Percentiles rank a stretch among this genome's conserved stretches.
Conservation (phyloP, 1,140 invertebrate genomes). For the Glomeris maerens region DNA sequence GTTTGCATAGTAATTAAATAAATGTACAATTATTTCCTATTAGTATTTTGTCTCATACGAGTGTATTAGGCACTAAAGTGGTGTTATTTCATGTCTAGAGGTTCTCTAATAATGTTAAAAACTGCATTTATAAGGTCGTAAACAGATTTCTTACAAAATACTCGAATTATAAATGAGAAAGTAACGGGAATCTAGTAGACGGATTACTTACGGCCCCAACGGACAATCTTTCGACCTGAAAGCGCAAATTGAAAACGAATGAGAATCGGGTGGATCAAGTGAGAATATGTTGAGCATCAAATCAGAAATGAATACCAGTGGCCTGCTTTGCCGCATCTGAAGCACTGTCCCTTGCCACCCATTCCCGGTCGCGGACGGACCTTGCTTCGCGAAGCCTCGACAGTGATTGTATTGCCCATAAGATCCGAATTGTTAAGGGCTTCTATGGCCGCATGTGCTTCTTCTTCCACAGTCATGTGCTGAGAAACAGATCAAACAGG, state of each 20-base stretch:
- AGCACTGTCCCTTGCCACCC: slow-evolving; percentile 87
- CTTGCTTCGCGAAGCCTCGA: slow-evolving; percentile 76
- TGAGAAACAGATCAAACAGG: slow-evolving; percentile 21
- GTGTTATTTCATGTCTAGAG: too few relatives aligned
- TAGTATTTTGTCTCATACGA: slow-evolving; percentile 10
- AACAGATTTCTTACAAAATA: too few relatives aligned
- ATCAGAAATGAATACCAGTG: slow-evolving; percentile 52
- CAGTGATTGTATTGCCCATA: slow-evolving; percentile 76
- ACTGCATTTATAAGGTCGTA: too few relatives aligned
- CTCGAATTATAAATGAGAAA: background rate
- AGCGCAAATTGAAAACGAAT: slow-evolving; percentile 13
- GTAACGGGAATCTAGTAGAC: background rate
- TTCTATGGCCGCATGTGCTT: slow-evolving; percentile 78
- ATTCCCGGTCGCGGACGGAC: slow-evolving; percentile 83
- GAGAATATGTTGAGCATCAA: background rate
- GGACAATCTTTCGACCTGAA: slow-evolving; percentile 65
- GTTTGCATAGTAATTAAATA: too few relatives aligned
- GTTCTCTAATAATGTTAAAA: background rate
- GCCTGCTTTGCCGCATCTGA: slow-evolving; percentile 78
- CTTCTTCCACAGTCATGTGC: slow-evolving; percentile 87
- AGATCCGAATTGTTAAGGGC: slow-evolving; percentile 75
- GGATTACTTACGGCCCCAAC: slow-evolving; percentile 28
- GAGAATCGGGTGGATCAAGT: background rate
- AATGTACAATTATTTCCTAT: too few relatives aligned
- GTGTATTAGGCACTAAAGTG: slow-evolving; percentile 70